Base-by-base conservation (phyloP, 1,140 invertebrate genomes). In the Megalopta genalis region DNA sequence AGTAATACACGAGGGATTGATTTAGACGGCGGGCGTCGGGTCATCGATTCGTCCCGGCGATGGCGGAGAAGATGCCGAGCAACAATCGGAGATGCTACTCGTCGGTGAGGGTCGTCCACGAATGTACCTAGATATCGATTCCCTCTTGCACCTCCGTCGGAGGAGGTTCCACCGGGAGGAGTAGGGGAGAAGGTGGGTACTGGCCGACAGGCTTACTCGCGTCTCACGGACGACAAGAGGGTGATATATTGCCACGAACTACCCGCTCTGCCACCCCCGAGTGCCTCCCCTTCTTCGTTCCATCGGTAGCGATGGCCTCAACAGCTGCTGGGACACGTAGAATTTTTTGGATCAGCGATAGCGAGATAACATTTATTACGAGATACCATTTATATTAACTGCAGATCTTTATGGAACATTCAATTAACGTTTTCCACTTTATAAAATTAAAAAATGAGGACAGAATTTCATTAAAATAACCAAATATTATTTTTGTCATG, bases 211-310 rank as follows among this genome's bases (percentile, higher is more conserved):
- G 84, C 86, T 88, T 90, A 88, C 87, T 89, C 82, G 88, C 84
- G 88, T 89, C 88, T 89, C 88, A 89, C 82, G 87, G 88, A 91
- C 89, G 91, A 92, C 91, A 90, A 89, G 90, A 90, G 89, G 90
- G 90, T 93, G 92, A 92, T 93, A 91, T 86, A 86, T 87, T 87
- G 78, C 85, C 80, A 84, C 73, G 77, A 86, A 84, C 85, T 79
- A 87, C 75, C 85, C 84, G 32, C 32, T 77, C 81, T 69, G 62
- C 80, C 76, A 80, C 80, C 68, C 49, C 62, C 27, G 54, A 66
- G 54, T 68, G 59, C 14, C 57, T 37, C 68, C 65, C 65, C 75
- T 80, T 67, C 81, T 75, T 81, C 77, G 42, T 74, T 86, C 81
- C 85, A 77, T 77, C 83, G 63, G 80, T 87, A 83, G 77, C 59